phyloP scores from a whole-genome alignment of 2,888 invertebrate species.

The Schrankia costaestrigalis region DNA sequence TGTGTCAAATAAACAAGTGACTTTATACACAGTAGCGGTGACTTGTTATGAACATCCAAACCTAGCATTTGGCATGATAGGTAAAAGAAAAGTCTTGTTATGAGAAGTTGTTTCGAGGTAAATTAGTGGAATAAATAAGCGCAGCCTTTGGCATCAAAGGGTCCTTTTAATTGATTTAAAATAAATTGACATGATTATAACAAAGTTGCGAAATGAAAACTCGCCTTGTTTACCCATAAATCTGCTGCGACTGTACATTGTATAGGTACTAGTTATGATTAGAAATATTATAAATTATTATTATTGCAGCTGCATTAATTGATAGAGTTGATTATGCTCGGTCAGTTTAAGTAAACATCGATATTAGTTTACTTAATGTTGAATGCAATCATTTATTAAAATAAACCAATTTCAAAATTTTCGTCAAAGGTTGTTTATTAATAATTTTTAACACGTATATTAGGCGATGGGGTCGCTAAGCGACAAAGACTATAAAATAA shows the following conservation, averaged over 20 bases:
- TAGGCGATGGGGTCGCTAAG: too few species aligned
- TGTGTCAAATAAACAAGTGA: conserved; percentile 5
- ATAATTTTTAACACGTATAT: too few species aligned
- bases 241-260: conserved; percentile 11
- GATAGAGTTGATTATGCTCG: conserved; percentile 6
- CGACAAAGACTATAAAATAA: too few species aligned
- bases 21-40: neutral
- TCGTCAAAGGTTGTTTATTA: too few species aligned
- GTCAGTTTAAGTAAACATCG: conserved; percentile 6
- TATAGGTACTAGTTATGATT: conserved; percentile 13
- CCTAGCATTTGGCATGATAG: too few species aligned
- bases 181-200: conserved; percentile 20
- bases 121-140: too few species aligned
- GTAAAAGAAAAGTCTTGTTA: too few species aligned
- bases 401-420: too few species aligned
- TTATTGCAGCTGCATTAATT: conserved; percentile 13
- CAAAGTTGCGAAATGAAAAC: conserved; percentile 37
- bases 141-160: too few species aligned
- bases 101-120: too few species aligned
- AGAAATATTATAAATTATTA: conserved; percentile 1
- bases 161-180: conserved; percentile 13
- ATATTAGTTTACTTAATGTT: conserved; percentile 1
- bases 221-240: conserved; percentile 34
- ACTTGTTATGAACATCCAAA: too few species aligned
- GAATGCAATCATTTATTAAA: too few species aligned